Evolutionary conservation across 2,797 vertebrate species (phyloP), one percentile per base, ranked within the genome.

Genomic region (Percopsis omiscomaycus): DNA sequence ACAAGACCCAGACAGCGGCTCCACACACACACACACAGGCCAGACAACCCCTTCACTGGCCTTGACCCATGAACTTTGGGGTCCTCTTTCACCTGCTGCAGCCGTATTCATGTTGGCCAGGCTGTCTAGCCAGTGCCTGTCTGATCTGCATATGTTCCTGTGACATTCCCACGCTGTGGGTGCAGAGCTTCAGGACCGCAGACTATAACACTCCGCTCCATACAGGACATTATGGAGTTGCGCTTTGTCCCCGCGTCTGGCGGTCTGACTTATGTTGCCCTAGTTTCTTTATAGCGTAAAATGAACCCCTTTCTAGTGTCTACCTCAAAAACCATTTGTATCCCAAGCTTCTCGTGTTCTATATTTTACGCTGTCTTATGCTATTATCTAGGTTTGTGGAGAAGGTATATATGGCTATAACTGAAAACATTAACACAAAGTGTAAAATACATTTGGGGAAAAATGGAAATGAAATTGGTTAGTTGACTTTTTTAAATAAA

Each of bases 31-130:
- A 69, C 65, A 52, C 66, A 47, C 42, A 70, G 68, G 64, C 85
- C 83, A 78, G 79, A 75, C 74, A 80, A 59, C 79, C 89, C 78
- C 89, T 86, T 75, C 80, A 77, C 73, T 92, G 93, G 90, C 93
- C 93, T 92, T 93, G 94, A 93, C 92, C 93, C 91, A 81, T 93
- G 94, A 93, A 90, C 93, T 91, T 83, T 75, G 78, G 86, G 91
- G 69, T 89, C 84, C 87, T 82, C 80, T 82, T 89, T 91, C 92
- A 91, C 93, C 91, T 87, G 89, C 90, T 89, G 66, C 81, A 15
- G 49, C 80, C 74, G 83, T 77, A 86, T 89, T 91, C 80, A 81
- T 72, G 75, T 75, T 77, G 81, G 85, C 79, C 28, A 62, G 73
- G 73, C 77, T 16, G 89, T 90, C 90, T 92, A 78, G 86, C 84